Base-by-base conservation (phyloP, 2,888 invertebrate genomes). In the Ichneumoninae sp. region DNA sequence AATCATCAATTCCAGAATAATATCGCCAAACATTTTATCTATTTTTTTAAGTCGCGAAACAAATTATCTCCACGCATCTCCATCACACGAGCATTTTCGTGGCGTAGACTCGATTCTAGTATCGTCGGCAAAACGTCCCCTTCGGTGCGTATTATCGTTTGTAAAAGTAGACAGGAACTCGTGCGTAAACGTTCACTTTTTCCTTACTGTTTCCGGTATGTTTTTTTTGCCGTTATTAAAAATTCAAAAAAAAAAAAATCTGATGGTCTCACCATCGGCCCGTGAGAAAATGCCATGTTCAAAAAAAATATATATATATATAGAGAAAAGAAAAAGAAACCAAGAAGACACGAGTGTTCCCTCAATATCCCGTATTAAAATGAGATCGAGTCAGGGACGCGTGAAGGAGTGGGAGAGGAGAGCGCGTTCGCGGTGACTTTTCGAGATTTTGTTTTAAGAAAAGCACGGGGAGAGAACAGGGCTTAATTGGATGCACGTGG, bases 401-500 rank as follows among this genome's bases (percentile, higher is more conserved):
- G 88, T 87, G 86, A 85, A 78, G 70, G 78, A 86, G 86, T 86
- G 84, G 74, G 74, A 60, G 68, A 60, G 68, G 65, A 70, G 71
- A 71, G 85, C 70, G 73, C 63, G 70, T 65, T 74, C 83, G 75
- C 76, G 80, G 47, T 76, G 70, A 81, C 76, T 83, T 77, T 85
- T 85, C 77, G 79, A 85, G 80, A 83, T 85, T 57, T 83, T 68
- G 80, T 85, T 85, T 85, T 69, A 85, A 83, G 82, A 83, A 86
- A 85, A 83, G 78, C 78, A 70, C 75, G 75, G 44, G 44, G 44
- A 74, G 82, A 83, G 71, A 86, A 77, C 78, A 74, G 68, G 73
- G 82, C 83, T 84, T 87, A 87, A 87, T 87, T 87, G 87, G 87
- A 87, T 86, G 87, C 83, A 85, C 86, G 83, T 85, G 85, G 80